Base-by-base conservation (phyloP, 2,797 vertebrate species). In the Melanotaenia parkinsoni region DNA sequence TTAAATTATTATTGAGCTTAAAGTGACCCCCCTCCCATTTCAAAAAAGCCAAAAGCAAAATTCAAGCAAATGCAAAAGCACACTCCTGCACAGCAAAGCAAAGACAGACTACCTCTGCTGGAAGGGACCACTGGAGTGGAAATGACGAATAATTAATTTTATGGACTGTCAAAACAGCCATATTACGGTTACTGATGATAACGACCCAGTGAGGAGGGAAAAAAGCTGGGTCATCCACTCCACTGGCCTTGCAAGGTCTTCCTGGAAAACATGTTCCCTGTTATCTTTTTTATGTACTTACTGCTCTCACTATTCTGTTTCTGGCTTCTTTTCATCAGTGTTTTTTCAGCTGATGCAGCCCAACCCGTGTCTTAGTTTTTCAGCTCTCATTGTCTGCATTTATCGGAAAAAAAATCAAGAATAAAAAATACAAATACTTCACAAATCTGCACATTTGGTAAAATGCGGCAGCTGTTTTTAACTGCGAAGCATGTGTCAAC, bases 181-280 rank as follows among this genome's bases (percentile, higher is more conserved):
- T 80, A 87, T 90, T 88, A 90, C 83, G 72, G 85, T 90, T 87
- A 86, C 81, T 89, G 84, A 93, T 92, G 89, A 89, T 87, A 87
- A 79, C 74, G 65, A 81, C 71, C 60, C 47, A 67, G 63, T 18
- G 67, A 76, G 79, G 67, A 74, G 43, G 35, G 65, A 61, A 12
- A 67, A 76, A 68, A 85, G 80, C 85, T 86, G 77, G 87, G 84
- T 90, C 88, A 89, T 84, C 76, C 72, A 87, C 73, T 91, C 51
- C 79, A 83, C 79, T 83, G 85, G 60, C 45, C 63, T 81, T 58
- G 56, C 71, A 68, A 73, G 72, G 56, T 70, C 58, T 79, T 80
- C 30, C 38, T 70, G 43, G 57, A 54, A 76, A 82, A 81, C 24
- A 10, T 68, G 3, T 63, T 3, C 53, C 14, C 61, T 63, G 22